A percentile compares a stretch with the other conserved stretches of the same genome.
Conservation (phyloP, 1,140 invertebrate species). For the Drosophila nikananu region DNA sequence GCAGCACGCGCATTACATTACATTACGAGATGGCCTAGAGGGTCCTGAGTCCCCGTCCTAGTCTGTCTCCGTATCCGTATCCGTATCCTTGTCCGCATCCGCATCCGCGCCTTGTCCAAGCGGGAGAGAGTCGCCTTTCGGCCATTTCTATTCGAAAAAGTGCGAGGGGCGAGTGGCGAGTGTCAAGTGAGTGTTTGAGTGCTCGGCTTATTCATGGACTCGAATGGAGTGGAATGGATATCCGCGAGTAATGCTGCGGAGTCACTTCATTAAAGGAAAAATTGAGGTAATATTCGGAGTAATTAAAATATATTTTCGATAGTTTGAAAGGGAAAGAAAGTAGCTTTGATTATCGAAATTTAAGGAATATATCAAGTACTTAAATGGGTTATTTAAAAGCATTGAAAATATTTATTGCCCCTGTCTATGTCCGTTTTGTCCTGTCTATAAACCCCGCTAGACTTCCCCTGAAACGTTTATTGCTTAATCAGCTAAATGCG, state of each 20-base stretch:
- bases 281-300: neutral
- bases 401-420: neutral
- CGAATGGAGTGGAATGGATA: conserved; percentile 54
- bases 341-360: neutral
- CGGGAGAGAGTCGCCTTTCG: conserved; percentile 26
- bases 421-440: too few species aligned
- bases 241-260: conserved; percentile 18
- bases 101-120: neutral
- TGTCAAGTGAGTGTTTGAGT: conserved; percentile 68
- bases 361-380: neutral
- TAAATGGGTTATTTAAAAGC: neutral
- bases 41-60: conserved; percentile 45
- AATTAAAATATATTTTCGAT: neutral
- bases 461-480: neutral
- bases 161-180: conserved; percentile 44
- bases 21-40: conserved; percentile 64
- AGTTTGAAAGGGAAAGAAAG: neutral
- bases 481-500: conserved; percentile 8
- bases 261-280: neutral
- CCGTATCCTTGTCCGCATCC: conserved; percentile 7
- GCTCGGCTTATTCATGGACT: conserved; percentile 58
- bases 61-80: conserved; percentile 17
- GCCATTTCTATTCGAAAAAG: conserved; percentile 32
- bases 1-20: conserved; percentile 78
- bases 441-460: neutral